Base-by-base conservation (phyloP, 2,797 vertebrate genomes). In the Pelochelys cantorii region DNA sequence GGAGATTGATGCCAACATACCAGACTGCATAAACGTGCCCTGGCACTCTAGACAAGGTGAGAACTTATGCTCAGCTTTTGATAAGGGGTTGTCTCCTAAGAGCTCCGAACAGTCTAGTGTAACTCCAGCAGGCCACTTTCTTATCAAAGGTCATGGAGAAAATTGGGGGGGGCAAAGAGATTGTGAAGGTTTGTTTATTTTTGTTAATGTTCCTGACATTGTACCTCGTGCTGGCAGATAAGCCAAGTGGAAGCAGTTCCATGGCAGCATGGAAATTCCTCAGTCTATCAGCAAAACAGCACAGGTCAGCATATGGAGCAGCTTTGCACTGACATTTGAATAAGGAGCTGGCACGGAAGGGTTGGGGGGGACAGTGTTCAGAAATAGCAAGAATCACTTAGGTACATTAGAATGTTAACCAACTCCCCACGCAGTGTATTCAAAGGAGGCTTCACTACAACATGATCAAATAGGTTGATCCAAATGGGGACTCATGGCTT, bases 131-230 rank as follows among this genome's bases (percentile, higher is more conserved):
- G 95, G 75, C 83, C 85, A 86, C 55, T 95, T 79, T 93, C 86
- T 95, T 96, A 95, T 96, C 96, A 97, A 96, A 97, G 92, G 93
- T 97, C 96, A 94, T 7, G 91, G 88, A 92, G 95, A 94, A 97
- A 97, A 95, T 96, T 27, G 85, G 52, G 60, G 90, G 86, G 88
- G 62, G 31, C 42, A 84, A 92, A 79, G 80, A 94, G 92, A 80
- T 77, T 81, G 82, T 5, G 89, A 91, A 56, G 77, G 5, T 3
- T 85, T 91, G 82, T 92, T 96, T 95, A 86, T 90, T 93, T 93
- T 92, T 65, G 34, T 81, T 92, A 91, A 91, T 23, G 3, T 79
- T 95, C 87, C 84, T 92, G 89, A 95, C 94, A 42, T 80, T 42
- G 22, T 87, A 83, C 34, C 84, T 95, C 74, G 42, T 56, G 79